phyloP scores from a whole-genome alignment of 1,140 invertebrate species.

The Temnothorax longispinosus region DNA sequence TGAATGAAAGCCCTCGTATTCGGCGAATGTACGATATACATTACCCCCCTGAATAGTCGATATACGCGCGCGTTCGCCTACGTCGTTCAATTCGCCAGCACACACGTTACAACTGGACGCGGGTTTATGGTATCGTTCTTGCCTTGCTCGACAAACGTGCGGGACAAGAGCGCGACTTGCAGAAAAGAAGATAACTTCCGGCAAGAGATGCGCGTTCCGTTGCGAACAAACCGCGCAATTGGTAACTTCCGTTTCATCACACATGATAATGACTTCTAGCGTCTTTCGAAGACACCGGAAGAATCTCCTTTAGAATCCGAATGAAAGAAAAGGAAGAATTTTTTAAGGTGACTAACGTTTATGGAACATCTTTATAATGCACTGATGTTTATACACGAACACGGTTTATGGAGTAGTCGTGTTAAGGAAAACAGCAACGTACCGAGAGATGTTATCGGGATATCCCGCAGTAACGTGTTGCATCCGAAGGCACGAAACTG shows the following conservation, averaged over 20 bases:
- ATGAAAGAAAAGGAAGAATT: not conserved
- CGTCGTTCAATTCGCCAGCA: not conserved
- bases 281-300: not conserved
- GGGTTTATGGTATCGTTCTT: not conserved
- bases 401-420: not conserved
- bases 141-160: not conserved
- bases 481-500: constrained; percentile 12
- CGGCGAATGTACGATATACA: not conserved
- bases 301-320: not conserved
- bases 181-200: not conserved
- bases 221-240: not conserved
- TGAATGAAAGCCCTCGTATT: not conserved
- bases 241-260: not conserved
- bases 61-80: not conserved
- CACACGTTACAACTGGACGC: not conserved
- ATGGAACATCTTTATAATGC: not conserved
- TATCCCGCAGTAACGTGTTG: not conserved
- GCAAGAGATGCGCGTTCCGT: not conserved
- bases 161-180: not conserved
- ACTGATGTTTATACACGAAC: not conserved
- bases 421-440: not conserved
- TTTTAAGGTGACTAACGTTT: not conserved
- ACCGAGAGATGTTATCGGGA: not conserved
- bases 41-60: not conserved
- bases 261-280: not conserved